Evolutionary conservation across 1,140 invertebrate genomes (phyloP).

Genomic region (Listronotus oregonensis): DNA sequence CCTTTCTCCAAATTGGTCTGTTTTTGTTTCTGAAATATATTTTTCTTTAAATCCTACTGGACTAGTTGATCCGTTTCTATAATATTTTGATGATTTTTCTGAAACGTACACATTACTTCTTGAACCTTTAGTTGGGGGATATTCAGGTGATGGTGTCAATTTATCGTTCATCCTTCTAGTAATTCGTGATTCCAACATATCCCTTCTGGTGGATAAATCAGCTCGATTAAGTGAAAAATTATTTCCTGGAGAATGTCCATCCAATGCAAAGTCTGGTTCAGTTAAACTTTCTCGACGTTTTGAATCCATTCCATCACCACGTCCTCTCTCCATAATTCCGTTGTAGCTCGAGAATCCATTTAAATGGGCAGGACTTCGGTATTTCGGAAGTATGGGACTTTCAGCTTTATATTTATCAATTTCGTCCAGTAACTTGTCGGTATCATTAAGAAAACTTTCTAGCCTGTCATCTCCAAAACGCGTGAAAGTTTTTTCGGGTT

Average conservation of each 20-base stretch:
- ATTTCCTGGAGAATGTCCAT: constrained; percentile 29
- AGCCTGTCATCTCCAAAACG: constrained; percentile 44
- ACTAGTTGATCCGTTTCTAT: constrained; percentile 56
- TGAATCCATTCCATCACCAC: constrained; percentile 69
- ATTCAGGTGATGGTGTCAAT: constrained; percentile 60
- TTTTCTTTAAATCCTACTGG: constrained; percentile 59
- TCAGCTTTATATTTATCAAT: constrained; percentile 46
- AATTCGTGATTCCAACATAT: constrained; percentile 74
- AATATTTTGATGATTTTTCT: constrained; percentile 60
- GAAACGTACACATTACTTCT: constrained; percentile 60
- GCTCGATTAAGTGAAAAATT: constrained; percentile 55
- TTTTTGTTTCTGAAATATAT: constrained; percentile 60
- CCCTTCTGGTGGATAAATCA: constrained; percentile 71
- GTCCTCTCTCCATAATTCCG: constrained; percentile 56
- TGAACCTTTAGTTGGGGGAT: constrained; percentile 56
- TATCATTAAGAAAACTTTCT: constrained; percentile 28
- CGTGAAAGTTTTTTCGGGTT: constrained; percentile 41
- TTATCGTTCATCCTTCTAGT: constrained; percentile 63
- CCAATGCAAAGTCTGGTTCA: constrained; percentile 41
- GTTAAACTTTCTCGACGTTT: constrained; percentile 61
- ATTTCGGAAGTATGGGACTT: constrained; percentile 51
- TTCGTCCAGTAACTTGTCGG: constrained; percentile 36
- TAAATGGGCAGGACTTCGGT: constrained; percentile 38
- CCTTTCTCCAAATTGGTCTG: constrained; percentile 50
- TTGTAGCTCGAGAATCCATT: constrained; percentile 54